Evolutionary conservation across 2,888 invertebrate species (phyloP), one percentile per base, ranked within the genome.

Genomic region (Parnassius apollo): DNA sequence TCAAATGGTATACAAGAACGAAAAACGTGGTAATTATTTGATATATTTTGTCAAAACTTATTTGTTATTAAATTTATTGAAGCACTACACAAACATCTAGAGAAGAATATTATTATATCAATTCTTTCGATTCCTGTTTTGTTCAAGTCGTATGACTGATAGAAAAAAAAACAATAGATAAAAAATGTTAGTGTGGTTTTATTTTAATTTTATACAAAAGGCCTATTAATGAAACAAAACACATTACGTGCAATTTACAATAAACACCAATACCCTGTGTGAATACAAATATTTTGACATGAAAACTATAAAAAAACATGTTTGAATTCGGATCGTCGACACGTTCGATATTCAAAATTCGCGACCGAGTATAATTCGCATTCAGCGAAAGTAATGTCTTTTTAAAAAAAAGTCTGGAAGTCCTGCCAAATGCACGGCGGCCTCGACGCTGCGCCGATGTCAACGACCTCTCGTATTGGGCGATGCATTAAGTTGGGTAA

Each of bases 401-500:
- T 80, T 80, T 78, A 78, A 77, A 48, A 42, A 42, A 69, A 66
- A 12, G 13, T 50, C 67, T 72, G 80, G 78, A 35, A 80, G 80
- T 82, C 82, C 83, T 85, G 82, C 81, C 86, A 83, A 87, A 85
- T 85, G 86, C 85, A 80, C 75, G 71, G 81, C 83, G 83, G 85
- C 86, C 87, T 85, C 86, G 82, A 79, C 75, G 74, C 64, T 53
- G 75, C 59, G 67, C 62, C 74, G 70, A 78, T 78, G 86, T 85
- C 87, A 80, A 75, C 77, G 88, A 84, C 85, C 88, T 74, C 76
- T 73, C 75, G 84, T 83, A 83, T 91, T 89, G 90, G 87, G 80
- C 83, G 82, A 75, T 81, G 81, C 75, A 83, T 82, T 75, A 75
- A 82, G 69, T 90, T 91, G 88, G 76, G 88, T 84, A 90, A 91